These are phyloP conservation scores for Gobio occitaniae DNA, from an alignment of 2,797 vertebrate genomes.

Conservation along the genomic window DNA sequence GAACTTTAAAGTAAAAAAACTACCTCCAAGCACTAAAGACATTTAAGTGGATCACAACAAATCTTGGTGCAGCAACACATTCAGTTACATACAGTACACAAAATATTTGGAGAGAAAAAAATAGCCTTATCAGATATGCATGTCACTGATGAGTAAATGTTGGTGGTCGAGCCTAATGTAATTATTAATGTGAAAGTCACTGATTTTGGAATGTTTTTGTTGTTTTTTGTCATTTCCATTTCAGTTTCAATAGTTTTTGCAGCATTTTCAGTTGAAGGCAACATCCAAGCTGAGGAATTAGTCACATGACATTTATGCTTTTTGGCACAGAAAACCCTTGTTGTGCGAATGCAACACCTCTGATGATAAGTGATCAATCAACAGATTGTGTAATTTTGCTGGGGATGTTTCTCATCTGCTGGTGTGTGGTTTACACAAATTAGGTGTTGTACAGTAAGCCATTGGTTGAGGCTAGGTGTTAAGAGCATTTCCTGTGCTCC, in stretches of 20 bases:
- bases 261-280: neutral
- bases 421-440: neutral
- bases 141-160: neutral
- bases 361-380: neutral
- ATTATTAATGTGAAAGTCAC: neutral
- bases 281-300: neutral
- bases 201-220: neutral
- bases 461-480: slow-evolving; percentile 5
- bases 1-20: neutral
- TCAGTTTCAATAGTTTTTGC: neutral
- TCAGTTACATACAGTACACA: neutral
- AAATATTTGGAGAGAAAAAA: neutral
- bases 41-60: neutral
- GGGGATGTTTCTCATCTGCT: neutral
- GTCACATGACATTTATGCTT: neutral
- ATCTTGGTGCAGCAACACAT: neutral
- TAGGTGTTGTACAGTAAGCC: neutral
- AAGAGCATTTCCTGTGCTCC: neutral
- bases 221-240: neutral
- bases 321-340: neutral
- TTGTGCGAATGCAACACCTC: neutral
- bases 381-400: neutral
- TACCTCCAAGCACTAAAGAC: neutral
- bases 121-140: neutral
- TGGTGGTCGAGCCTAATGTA: neutral